Percentiles rank a stretch among this genome's conserved stretches.
phyloP scores from a whole-genome alignment of 2,113 vertebrate species.

The Caranx melampygus region DNA sequence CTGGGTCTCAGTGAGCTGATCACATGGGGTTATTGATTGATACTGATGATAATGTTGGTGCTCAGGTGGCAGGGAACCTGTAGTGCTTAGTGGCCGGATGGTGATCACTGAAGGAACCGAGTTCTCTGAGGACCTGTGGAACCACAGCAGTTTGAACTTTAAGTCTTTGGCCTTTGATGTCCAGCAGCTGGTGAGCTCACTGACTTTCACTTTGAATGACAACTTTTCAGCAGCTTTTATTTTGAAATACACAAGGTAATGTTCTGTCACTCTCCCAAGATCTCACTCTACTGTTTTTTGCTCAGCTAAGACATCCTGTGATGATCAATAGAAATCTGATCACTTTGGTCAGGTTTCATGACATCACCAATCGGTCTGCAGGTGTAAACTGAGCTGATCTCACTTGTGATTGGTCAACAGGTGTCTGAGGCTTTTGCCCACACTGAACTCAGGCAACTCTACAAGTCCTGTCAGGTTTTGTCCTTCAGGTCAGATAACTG shows the following conservation, averaged over 20 bases:
- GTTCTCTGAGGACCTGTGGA: constrained; percentile 76
- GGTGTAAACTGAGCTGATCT: constrained; percentile 4
- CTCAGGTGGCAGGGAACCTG: neutral
- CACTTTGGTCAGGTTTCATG: neutral
- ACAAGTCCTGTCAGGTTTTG: constrained; percentile 67
- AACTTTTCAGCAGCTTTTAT: neutral
- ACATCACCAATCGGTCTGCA: neutral
- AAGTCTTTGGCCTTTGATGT: constrained; percentile 81
- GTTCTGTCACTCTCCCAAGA: no score
- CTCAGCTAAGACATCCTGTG: neutral
- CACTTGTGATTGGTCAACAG: constrained; percentile 67
- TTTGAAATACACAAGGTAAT: neutral
- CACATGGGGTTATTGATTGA: neutral
- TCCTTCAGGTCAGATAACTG: constrained; percentile 76
- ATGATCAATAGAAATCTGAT: neutral
- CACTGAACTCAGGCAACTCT: constrained; percentile 52
- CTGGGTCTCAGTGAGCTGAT: neutral
- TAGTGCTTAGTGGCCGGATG: constrained; percentile 62
- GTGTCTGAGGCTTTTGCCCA: constrained; percentile 63
- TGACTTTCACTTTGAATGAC: constrained; percentile 20
- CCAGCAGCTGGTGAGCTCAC: constrained; percentile 63
- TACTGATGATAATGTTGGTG: neutral
- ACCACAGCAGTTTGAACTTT: constrained; percentile 73
- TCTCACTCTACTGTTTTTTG: neutral
- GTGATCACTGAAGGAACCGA: constrained; percentile 62